These are phyloP conservation scores for Scaptomyza pallida DNA, from an alignment of 1,140 invertebrate genomes.

Conservation along the genomic window DNA sequence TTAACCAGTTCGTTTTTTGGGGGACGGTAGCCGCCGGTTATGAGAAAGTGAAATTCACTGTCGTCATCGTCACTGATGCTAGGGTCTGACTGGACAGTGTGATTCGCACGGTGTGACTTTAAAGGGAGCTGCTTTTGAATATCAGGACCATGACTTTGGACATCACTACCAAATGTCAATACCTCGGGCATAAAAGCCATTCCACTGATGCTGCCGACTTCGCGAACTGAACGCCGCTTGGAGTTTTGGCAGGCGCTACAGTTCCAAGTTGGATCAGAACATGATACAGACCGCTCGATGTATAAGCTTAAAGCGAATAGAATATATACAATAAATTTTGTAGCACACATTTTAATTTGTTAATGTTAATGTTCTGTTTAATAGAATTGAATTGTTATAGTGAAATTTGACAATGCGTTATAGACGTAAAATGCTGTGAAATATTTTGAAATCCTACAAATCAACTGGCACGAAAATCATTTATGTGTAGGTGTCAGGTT, in stretches of 20 bases:
- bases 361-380: neutral
- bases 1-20: conserved; percentile 27
- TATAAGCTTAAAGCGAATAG: conserved; percentile 8
- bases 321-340: conserved; percentile 53
- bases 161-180: too few species aligned
- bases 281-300: neutral
- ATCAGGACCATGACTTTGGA: neutral
- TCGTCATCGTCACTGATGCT: neutral
- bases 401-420: too few species aligned
- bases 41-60: conserved; percentile 50
- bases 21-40: conserved; percentile 64
- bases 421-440: neutral
- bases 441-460: neutral
- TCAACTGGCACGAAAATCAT: neutral
- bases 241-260: neutral
- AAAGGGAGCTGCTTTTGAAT: neutral
- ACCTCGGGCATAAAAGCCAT: too few species aligned
- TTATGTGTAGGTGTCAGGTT: neutral
- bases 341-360: conserved; percentile 36
- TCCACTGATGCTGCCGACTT: too few species aligned
- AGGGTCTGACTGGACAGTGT: neutral
- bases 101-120: neutral
- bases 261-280: neutral
- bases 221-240: too few species aligned
- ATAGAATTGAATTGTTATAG: too few species aligned